phyloP scores from a whole-genome alignment of 2,113 vertebrate species.

The Pungitius pungitius region DNA sequence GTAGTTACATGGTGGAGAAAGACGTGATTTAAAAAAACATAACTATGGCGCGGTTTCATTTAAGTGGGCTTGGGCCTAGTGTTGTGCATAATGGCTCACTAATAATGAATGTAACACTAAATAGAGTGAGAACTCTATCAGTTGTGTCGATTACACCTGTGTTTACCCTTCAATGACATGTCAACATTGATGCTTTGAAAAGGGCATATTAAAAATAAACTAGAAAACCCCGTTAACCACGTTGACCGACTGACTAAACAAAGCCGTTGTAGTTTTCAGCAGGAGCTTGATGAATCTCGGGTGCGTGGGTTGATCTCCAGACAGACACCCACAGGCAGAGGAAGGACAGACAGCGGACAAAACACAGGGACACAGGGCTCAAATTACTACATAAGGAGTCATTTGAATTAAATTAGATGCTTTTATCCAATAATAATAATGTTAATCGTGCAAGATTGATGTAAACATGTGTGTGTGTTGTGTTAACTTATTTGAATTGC shows the following conservation, averaged over 20 bases:
- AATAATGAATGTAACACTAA: too few relatives aligned
- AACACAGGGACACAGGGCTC: not conserved
- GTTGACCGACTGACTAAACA: not conserved
- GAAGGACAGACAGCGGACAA: not conserved
- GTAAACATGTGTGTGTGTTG: too few relatives aligned
- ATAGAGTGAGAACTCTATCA: too few relatives aligned
- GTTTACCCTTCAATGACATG: not conserved
- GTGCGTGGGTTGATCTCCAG: not conserved
- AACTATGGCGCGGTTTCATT: too few relatives aligned
- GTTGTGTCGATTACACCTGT: not conserved
- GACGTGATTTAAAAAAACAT: too few relatives aligned
- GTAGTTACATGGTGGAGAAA: not conserved
- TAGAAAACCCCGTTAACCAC: not conserved
- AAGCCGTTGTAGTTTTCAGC: not conserved
- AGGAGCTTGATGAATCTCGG: not conserved
- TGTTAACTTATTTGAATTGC: not conserved
- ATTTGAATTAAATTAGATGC: not conserved
- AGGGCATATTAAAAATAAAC: not conserved
- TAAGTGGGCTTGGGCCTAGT: too few relatives aligned
- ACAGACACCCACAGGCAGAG: not conserved
- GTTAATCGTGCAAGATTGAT: not conserved
- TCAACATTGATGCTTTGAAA: not conserved
- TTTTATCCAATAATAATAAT: not conserved
- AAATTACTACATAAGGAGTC: not conserved
- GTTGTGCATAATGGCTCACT: too few relatives aligned